Conservation (phyloP, 2,888 invertebrate genomes). For the Gasteruption jaculator region DNA sequence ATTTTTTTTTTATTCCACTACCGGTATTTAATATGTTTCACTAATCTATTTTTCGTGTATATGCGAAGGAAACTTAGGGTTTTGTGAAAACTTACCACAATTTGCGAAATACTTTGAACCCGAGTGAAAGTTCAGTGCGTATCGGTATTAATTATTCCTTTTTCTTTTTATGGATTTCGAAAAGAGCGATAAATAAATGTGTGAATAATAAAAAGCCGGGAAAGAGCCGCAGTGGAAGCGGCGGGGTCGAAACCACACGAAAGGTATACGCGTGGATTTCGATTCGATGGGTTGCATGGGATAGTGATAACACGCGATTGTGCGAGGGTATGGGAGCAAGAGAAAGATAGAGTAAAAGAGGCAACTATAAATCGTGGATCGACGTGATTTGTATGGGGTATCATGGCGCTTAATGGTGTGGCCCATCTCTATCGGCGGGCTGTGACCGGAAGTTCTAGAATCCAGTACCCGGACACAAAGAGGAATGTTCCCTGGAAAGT, state of each 20-base stretch:
- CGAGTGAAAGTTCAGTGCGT: too few species aligned
- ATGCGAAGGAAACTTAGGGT: too few species aligned
- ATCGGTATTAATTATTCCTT: too few species aligned
- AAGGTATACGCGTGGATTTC: too few species aligned
- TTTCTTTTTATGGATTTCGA: too few species aligned
- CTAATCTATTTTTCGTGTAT: too few species aligned
- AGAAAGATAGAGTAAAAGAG: too few species aligned
- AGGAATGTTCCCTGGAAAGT: constrained; percentile 25
- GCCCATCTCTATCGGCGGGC: constrained; percentile 30
- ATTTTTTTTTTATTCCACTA: too few species aligned
- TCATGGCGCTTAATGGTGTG: constrained; percentile 38
- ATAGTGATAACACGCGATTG: constrained; percentile 38
- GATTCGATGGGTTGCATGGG: constrained; percentile 4
- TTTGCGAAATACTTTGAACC: too few species aligned
- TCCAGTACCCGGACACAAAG: constrained; percentile 16
- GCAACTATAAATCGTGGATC: constrained; percentile 40
- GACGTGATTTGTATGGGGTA: constrained; percentile 43
- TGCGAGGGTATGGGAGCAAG: constrained; percentile 27
- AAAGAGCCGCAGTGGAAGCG: constrained; percentile 12
- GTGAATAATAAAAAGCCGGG: background rate
- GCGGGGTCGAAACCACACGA: too few species aligned
- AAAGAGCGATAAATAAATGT: constrained; percentile 3
- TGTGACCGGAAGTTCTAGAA: constrained; percentile 30
- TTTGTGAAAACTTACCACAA: too few species aligned
- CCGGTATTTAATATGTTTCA: too few species aligned